These are phyloP conservation scores for Cremastobaeus sp. DNA, from an alignment of 2,888 invertebrate genomes.

Conservation along the genomic window DNA sequence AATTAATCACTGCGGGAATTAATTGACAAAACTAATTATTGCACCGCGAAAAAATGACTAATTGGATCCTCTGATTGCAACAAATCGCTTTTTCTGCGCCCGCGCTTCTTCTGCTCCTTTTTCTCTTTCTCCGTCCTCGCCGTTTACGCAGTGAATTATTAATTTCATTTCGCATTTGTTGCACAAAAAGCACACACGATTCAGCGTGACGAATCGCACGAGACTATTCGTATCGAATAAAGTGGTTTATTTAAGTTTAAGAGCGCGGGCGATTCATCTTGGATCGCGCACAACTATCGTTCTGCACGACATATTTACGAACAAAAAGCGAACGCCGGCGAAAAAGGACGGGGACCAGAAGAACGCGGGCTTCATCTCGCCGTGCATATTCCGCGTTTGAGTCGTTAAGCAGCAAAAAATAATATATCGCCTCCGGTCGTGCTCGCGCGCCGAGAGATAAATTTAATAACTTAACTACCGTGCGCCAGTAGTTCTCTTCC, in stretches of 20 bases:
- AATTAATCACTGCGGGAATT: too few species aligned
- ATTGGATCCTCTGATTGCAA: background rate
- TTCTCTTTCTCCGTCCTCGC: too few species aligned
- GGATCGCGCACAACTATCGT: conserved; percentile 51
- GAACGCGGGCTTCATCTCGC: conserved; percentile 49
- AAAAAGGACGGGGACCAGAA: conserved; percentile 51
- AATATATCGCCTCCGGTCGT: conserved; percentile 71
- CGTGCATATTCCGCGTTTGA: conserved; percentile 73
- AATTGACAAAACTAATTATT: too few species aligned
- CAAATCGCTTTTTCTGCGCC: background rate
- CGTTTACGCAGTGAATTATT: conserved; percentile 41
- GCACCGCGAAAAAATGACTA: too few species aligned
- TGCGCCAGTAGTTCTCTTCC: conserved; percentile 54
- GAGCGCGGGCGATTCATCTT: conserved; percentile 53
- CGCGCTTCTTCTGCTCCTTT: background rate
- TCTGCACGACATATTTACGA: conserved; percentile 61
- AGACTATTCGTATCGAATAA: conserved; percentile 33
- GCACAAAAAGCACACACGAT: conserved; percentile 38
- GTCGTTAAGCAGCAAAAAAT: conserved; percentile 76
- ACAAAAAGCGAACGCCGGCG: conserved; percentile 52
- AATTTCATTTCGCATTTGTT: conserved; percentile 40
- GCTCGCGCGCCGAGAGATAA: conserved; percentile 70
- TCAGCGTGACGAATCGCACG: conserved; percentile 40
- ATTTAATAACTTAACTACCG: conserved; percentile 75
- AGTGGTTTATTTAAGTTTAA: conserved; percentile 50